phyloP scores from a whole-genome alignment of 2,888 invertebrate genomes.

The Pandemis corylana region DNA sequence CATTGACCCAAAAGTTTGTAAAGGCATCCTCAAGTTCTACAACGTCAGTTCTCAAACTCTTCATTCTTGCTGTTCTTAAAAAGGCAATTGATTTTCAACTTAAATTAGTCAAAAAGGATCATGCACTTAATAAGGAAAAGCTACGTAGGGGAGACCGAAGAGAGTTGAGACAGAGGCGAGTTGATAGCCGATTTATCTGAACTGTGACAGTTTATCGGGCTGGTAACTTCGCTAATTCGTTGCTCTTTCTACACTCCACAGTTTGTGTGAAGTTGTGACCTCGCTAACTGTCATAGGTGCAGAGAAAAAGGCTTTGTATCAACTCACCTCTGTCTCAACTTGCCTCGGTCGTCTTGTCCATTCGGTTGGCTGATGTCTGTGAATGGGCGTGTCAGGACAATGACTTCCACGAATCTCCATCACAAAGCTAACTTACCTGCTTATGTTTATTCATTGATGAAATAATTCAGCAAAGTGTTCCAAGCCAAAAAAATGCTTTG shows the following conservation, averaged over 20 bases:
- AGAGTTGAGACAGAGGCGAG: no score
- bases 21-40: background rate
- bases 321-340: no score
- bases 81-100: background rate
- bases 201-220: no score
- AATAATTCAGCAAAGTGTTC: background rate
- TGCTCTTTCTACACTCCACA: no score
- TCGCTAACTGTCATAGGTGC: no score
- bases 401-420: constrained; percentile 32
- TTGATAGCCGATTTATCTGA: no score
- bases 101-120: background rate
- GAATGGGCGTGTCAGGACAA: constrained; percentile 22
- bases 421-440: constrained; percentile 20
- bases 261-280: no score
- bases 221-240: no score
- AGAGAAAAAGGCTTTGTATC: no score
- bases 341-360: background rate
- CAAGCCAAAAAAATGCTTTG: background rate
- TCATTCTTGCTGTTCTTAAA: background rate
- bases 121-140: background rate
- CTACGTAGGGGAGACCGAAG: no score
- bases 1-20: background rate
- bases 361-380: constrained; percentile 7
- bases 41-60: background rate
- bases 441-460: constrained; percentile 9